A percentile compares a stretch with the other conserved stretches of the same genome.
phyloP scores from a whole-genome alignment of 2,888 invertebrate genomes.

The Phengaris alcon region DNA sequence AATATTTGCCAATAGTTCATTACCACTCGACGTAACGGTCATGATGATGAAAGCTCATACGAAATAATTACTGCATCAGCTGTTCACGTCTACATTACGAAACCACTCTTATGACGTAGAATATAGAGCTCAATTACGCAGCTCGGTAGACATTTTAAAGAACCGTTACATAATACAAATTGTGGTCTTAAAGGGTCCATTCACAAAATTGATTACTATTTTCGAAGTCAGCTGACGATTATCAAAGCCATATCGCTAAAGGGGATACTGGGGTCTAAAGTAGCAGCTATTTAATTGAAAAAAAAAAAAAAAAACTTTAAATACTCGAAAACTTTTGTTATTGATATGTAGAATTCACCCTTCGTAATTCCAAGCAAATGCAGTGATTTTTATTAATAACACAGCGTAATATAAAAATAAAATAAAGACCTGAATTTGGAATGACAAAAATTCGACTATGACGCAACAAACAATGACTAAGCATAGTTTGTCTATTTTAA shows the following conservation, averaged over 20 bases:
- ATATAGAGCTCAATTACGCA: background rate
- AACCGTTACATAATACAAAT: constrained; percentile 36
- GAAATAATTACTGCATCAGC: background rate
- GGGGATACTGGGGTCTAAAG: constrained; percentile 31
- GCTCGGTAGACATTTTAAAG: background rate
- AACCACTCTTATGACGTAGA: background rate
- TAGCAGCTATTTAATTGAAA: background rate
- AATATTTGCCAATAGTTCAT: background rate
- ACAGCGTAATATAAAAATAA: background rate
- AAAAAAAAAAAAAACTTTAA: background rate
- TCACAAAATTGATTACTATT: constrained; percentile 40
- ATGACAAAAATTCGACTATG: background rate
- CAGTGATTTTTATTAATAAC: no score
- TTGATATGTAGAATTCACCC: no score
- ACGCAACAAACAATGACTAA: background rate
- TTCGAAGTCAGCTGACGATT: constrained; percentile 41
- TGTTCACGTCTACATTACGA: background rate
- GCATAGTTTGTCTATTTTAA: no score
- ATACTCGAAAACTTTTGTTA: background rate
- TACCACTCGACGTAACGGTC: background rate
- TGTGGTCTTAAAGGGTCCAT: constrained; percentile 33
- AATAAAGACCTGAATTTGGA: background rate
- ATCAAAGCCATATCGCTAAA: constrained; percentile 33
- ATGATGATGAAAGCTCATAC: background rate
- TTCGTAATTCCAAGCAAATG: background rate